Evolutionary conservation across 1,140 invertebrate species (phyloP).

Genomic region (Leptopilina clavipes): DNA sequence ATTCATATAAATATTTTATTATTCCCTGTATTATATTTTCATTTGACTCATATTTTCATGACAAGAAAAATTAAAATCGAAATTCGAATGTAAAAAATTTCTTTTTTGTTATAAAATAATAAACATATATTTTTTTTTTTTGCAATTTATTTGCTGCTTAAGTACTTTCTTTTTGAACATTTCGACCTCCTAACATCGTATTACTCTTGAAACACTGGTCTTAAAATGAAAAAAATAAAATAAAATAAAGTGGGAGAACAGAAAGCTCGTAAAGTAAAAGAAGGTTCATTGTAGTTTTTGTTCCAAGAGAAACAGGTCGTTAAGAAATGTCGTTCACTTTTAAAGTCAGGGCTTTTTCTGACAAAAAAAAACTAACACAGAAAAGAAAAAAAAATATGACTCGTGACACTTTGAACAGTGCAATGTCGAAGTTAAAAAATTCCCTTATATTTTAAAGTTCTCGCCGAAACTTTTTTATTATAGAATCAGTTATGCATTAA

Average conservation of each 20-base stretch:
- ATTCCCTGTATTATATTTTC: no score
- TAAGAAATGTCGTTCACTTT: slow-evolving; percentile 30
- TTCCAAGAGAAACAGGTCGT: slow-evolving; percentile 9
- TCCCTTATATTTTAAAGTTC: not conserved
- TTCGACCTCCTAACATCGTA: not conserved
- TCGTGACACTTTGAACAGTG: not conserved
- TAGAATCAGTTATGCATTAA: not conserved
- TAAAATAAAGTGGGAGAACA: slow-evolving; percentile 22
- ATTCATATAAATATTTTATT: not conserved
- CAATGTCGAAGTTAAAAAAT: not conserved
- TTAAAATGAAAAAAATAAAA: slow-evolving; percentile 24
- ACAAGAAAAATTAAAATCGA: no score
- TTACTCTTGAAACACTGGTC: slow-evolving; percentile 1
- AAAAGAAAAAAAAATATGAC: not conserved
- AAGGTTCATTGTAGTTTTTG: slow-evolving; percentile 25
- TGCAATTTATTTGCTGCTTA: not conserved
- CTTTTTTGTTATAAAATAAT: no score
- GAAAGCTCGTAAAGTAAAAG: slow-evolving; percentile 24
- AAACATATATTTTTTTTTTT: not conserved
- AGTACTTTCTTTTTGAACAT: not conserved
- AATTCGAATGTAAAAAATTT: no score
- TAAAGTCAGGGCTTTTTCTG: slow-evolving; percentile 1
- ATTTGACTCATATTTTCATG: no score
- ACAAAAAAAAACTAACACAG: not conserved
- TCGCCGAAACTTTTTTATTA: not conserved